Evolutionary conservation across 2,888 invertebrate species (phyloP), one percentile per base, ranked within the genome.

Genomic region (Apantesis nais): DNA sequence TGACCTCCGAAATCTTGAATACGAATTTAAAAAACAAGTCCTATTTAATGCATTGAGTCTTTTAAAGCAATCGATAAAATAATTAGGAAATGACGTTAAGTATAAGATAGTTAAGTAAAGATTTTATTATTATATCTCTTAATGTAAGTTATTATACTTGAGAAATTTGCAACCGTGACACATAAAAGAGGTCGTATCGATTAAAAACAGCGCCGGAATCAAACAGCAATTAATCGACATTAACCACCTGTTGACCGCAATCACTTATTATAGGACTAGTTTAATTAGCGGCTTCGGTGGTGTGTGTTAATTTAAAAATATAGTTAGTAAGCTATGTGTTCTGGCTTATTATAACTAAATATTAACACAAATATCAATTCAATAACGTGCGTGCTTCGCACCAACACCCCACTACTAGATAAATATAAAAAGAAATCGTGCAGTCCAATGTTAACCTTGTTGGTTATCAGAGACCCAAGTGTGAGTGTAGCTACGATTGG

Each of bases 101-200:
- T 29, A 29, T 29, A 7, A n/a, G n/a, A n/a, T n/a, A n/a, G n/a
- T n/a, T n/a, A n/a, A n/a, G n/a, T n/a, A n/a, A 58, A 29, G 29
- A 29, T 58, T 29, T 58, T 58, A 3, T 7, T 29, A 25, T 29
- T 29, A 16, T 29, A 58, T 52, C 67, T 67, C 25, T 8, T 48
- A 60, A 70, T 65, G 31, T 48, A 76, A 73, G 25, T 76, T 66
- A n/a, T n/a, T n/a, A 37, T 48, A 62, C 70, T 73, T 72, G 62
- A 44, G 60, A 68, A 74, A 74, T 75, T 37, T 71, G 69, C 31
- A 71, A 67, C 81, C 75, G 19, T 80, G 78, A 72, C 75, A 78
- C 78, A 67, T 72, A 78, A 71, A 61, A 75, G 74, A 74, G 79
- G 78, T 69, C 69, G 69, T 62, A 72, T 73, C 62, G 75, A 78